A percentile compares a stretch with the other conserved stretches of the same genome.
Conservation (phyloP, 2,113 vertebrate species). For the Campylomormyrus tamandua region DNA sequence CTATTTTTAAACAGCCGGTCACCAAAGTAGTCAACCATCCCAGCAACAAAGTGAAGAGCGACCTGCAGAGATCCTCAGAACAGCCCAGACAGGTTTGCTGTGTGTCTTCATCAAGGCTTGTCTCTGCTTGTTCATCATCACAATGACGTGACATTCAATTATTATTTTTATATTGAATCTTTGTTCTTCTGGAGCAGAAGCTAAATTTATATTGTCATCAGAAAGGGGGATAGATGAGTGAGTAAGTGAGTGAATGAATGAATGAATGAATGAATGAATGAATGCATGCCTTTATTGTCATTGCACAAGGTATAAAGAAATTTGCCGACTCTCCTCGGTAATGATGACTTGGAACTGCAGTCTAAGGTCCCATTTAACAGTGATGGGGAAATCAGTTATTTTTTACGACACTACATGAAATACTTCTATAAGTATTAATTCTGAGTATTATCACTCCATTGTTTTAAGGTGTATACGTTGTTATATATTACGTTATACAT, state of each 20-base stretch:
- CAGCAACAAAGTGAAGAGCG: slow-evolving; percentile 77
- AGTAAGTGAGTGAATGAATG: not conserved
- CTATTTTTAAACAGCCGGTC: slow-evolving; percentile 86
- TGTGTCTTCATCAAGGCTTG: not conserved
- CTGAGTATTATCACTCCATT: not conserved
- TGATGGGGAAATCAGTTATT: not conserved
- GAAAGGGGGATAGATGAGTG: not conserved
- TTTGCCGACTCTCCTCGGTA: not conserved
- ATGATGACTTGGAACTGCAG: not conserved
- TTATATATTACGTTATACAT: not conserved
- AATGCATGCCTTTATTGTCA: not conserved
- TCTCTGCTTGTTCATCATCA: not conserved
- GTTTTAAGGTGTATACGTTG: not conserved
- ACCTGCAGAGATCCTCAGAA: slow-evolving; percentile 71
- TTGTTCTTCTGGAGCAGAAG: not conserved
- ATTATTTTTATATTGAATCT: not conserved
- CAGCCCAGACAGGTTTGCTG: slow-evolving; percentile 73
- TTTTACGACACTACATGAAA: not conserved
- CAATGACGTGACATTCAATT: not conserved
- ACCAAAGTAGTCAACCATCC: slow-evolving; percentile 86
- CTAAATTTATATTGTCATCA: not conserved
- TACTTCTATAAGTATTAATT: not conserved
- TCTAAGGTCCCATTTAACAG: not conserved
- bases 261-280: not conserved
- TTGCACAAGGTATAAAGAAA: not conserved